phyloP scores from a whole-genome alignment of 2,113 vertebrate genomes.

The Alexandromys fortis region DNA sequence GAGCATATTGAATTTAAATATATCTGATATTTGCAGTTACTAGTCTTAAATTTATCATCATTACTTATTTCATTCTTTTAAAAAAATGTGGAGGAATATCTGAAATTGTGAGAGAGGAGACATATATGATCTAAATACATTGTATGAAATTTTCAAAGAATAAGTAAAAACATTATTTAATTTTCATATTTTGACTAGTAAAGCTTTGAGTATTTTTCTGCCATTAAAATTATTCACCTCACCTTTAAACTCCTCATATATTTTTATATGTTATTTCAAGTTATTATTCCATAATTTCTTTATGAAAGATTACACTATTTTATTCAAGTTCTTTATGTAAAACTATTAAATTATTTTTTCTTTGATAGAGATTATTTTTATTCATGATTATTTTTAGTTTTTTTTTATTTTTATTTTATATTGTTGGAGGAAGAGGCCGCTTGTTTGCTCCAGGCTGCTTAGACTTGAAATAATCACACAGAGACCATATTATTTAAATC shows the following conservation, averaged over 20 bases:
- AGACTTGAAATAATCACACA: too few relatives aligned
- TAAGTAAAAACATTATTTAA: background rate
- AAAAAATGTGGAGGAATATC: background rate
- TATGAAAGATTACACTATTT: background rate
- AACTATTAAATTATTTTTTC: background rate
- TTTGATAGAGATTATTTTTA: background rate
- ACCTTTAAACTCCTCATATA: background rate
- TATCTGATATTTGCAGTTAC: background rate
- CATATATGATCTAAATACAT: background rate
- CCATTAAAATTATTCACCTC: background rate
- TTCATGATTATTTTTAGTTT: background rate
- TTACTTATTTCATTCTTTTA: background rate
- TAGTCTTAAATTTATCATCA: background rate
- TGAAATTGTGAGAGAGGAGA: background rate
- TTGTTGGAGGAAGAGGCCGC: too few relatives aligned
- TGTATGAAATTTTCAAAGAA: background rate
- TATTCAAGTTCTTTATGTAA: background rate
- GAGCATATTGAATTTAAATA: background rate
- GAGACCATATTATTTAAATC: too few relatives aligned
- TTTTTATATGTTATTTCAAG: background rate
- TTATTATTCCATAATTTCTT: background rate
- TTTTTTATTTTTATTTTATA: background rate
- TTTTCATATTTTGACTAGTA: background rate
- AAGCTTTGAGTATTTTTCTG: background rate
- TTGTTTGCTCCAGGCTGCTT: too few relatives aligned